Conservation (phyloP, 2,888 invertebrate species). For the Pomacea canaliculata region DNA sequence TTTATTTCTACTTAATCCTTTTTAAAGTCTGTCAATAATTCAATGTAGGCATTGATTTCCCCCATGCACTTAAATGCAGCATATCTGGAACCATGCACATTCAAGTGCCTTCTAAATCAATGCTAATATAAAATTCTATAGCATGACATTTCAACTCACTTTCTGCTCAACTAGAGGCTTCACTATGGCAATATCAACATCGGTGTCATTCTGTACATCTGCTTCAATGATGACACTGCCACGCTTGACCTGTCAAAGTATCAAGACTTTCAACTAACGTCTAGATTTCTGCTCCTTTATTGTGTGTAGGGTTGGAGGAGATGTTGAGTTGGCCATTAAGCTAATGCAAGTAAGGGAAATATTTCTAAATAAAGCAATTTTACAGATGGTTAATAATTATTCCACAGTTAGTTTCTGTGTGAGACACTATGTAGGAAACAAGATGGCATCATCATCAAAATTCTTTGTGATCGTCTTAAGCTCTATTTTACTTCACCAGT, state of each 20-base stretch:
- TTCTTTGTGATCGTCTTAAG: too few relatives aligned
- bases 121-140: not conserved
- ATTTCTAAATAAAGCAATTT: too few relatives aligned
- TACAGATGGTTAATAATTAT: too few relatives aligned
- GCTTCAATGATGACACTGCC: slow-evolving; percentile 11
- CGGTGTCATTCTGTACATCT: not conserved
- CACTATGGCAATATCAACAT: slow-evolving; percentile 5
- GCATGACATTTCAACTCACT: not conserved
- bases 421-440: too few relatives aligned
- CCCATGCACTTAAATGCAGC: not conserved
- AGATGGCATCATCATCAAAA: too few relatives aligned
- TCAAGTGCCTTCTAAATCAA: not conserved
- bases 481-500: too few relatives aligned
- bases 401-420: too few relatives aligned
- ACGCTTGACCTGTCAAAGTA: not conserved
- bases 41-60: not conserved
- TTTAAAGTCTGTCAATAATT: too few relatives aligned
- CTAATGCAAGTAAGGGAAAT: too few relatives aligned
- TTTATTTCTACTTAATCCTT: too few relatives aligned
- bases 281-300: not conserved
- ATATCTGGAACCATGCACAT: not conserved
- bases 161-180: slow-evolving; percentile 5
- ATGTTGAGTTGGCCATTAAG: too few relatives aligned
- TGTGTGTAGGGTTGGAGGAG: too few relatives aligned
- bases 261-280: not conserved